Evolutionary conservation across 2,113 vertebrate genomes (phyloP), one percentile per base, ranked within the genome.

Genomic region (Peromyscus californicus): DNA sequence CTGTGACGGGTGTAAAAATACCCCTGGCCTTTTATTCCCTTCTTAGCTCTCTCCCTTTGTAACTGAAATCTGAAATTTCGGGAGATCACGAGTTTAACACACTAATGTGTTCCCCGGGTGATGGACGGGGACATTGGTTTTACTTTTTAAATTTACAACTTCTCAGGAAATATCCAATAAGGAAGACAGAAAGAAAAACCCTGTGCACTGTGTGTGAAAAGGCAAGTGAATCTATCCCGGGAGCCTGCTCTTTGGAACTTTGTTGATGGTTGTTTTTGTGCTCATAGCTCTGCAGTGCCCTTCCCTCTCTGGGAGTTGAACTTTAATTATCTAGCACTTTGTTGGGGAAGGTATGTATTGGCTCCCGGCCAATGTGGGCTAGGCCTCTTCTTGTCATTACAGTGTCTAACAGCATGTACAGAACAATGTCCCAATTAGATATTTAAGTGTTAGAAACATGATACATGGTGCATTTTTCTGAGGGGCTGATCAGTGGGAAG

Each of bases 351-450:
- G 98, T 98, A 97, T 96, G 97, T 11, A 45, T 88, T 99, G 98
- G 99, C 98, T 98, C 87, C 57, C 6, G 0, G 98, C 98, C 99
- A 98, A 95, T 0, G 72, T 90, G 98, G 98, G 98, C 98, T 98
- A 96, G 98, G 96, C 94, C 88, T 98, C 95, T 24, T 98, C 98
- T 98, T 98, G 98, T 99, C 98, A 98, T 98, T 97, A 93, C 97
- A 96, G 98, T 98, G 95, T 98, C 98, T 98, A 98, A 98, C 98
- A 99, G 98, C 96, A 15, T 98, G 98, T 95, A 98, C 98, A 95
- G 98, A 98, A 98, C 98, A 98, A 98, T 98, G 98, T 98, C 98
- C 98, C 98, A 98, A 98, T 99, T 98, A 99, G 98, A 98, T 97
- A 97, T 94, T 95, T 97, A 98, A 98, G 97, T 97, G 97, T 96